Percentiles rank a stretch among this genome's conserved stretches.
Conservation (phyloP, 2,888 invertebrate species). For the Vanessa cardui region DNA sequence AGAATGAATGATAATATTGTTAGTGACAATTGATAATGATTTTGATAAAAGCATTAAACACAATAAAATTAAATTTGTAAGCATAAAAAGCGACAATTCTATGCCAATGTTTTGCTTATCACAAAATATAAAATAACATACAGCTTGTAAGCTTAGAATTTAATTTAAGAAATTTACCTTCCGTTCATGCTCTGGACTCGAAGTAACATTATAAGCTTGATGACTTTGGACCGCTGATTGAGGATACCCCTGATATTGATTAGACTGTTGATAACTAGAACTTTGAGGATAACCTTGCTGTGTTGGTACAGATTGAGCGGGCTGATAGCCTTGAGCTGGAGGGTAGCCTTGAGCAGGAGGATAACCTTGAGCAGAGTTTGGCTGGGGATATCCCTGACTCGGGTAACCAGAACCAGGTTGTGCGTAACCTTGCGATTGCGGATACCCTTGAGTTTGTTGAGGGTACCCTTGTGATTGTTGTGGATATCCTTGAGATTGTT, state of each 20-base stretch:
- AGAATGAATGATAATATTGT: too few relatives aligned
- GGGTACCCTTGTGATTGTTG: conserved; percentile 51
- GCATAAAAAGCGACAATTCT: conserved; percentile 32
- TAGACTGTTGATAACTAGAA: conserved; percentile 49
- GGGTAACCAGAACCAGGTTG: conserved; percentile 50
- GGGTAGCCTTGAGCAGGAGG: conserved; percentile 50
- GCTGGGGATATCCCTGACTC: conserved; percentile 46
- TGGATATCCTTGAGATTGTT: conserved; percentile 57
- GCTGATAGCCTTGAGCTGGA: conserved; percentile 44
- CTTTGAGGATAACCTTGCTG: conserved; percentile 46
- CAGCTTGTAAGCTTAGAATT: conserved; percentile 25
- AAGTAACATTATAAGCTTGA: conserved; percentile 57
- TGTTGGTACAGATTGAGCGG: conserved; percentile 48
- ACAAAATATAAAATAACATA: conserved; percentile 51
- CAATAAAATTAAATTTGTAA: conserved; percentile 14
- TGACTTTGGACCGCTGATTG: conserved; percentile 52
- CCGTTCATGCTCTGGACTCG: conserved; percentile 52
- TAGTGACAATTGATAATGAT: too few relatives aligned
- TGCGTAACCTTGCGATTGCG: conserved; percentile 45
- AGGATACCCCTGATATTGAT: conserved; percentile 62
- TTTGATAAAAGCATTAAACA: not conserved
- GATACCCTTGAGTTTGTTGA: conserved; percentile 30
- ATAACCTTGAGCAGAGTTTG: conserved; percentile 51
- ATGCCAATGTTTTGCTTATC: conserved; percentile 64
- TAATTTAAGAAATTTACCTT: conserved; percentile 61